Base-by-base conservation (phyloP, 2,888 invertebrate species). In the Pseudoips prasinana region DNA sequence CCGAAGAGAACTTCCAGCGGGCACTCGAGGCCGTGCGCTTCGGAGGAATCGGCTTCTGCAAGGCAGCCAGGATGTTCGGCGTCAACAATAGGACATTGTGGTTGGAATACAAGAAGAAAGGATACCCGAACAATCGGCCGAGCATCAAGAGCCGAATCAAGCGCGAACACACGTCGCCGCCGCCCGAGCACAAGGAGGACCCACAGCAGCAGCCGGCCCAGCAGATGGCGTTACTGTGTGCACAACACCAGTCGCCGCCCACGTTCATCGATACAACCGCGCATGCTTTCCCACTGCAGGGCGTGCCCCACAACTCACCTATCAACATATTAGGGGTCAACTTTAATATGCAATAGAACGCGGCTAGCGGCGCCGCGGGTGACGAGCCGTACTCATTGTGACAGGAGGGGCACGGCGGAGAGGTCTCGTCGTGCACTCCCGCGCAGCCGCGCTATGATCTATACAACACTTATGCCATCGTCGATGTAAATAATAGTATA, bases 31-130 rank as follows among this genome's bases (percentile, higher is more conserved):
- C 95, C 0, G 95, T 95, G 0, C 91, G 95, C 42, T 93, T 92
- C 62, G 95, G 95, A 10, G 94, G 95, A 22, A 94, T 95, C 53
- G 95, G 95, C 1, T 95, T 95, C 77, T 95, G 95, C 76, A 95
- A 95, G 64, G 95, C 95, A 5, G 95, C 95, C 0, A 89, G 94
- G 30, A 91, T 95, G 82, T 95, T 94, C 73, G 95, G 95, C 17
- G 95, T 96, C 8, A 95, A 95, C 77, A 95, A 95, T 78, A 90
- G 95, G 35, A 95, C 95, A 0, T 84, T 96, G 1, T 95, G 95
- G 95, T 83, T 95, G 22, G 95, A 95, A 67, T 95, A 95, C 70
- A 95, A 94, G 65, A 95, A 94, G 73, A 92, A 94, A 25, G 95
- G 95, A 0, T 95, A 95, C 73, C 95, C 95, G 1, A 94, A 94